These are phyloP conservation scores for Rapana venosa DNA, from an alignment of 2,888 invertebrate genomes.

Conservation along the genomic window DNA sequence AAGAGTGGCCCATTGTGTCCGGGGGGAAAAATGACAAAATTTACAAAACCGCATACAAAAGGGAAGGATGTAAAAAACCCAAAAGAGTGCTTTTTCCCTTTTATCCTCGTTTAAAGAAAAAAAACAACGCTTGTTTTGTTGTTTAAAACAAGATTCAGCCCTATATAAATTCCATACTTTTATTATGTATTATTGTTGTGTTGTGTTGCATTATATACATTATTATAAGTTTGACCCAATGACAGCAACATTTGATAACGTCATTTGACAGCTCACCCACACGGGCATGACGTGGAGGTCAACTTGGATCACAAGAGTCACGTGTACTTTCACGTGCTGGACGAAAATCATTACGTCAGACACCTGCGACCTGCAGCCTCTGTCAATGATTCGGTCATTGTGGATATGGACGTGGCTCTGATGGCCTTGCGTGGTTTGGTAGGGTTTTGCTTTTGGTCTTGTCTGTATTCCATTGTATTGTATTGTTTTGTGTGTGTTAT, in stretches of 20 bases:
- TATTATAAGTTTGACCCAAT: no score
- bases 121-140: no score
- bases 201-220: no score
- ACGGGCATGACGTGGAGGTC: slow-evolving; percentile 46
- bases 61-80: no score
- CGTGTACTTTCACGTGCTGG: slow-evolving; percentile 47
- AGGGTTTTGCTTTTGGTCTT: neutral
- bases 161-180: no score
- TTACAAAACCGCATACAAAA: no score
- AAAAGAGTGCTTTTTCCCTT: no score
- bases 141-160: no score
- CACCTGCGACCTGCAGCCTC: slow-evolving; percentile 48
- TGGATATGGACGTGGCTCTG: slow-evolving; percentile 43
- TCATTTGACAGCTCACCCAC: slow-evolving; percentile 46
- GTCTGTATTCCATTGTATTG: neutral
- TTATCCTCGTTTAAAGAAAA: no score
- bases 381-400: slow-evolving; percentile 46
- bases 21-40: no score
- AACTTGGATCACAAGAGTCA: slow-evolving; percentile 48
- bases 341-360: slow-evolving; percentile 47
- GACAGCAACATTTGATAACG: neutral
- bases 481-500: neutral
- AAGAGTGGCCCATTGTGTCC: no score
- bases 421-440: slow-evolving; percentile 43
- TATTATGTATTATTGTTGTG: no score